Evolutionary conservation across 2,797 vertebrate species (phyloP), one percentile per base, ranked within the genome.

Genomic region (Monodelphis domestica): DNA sequence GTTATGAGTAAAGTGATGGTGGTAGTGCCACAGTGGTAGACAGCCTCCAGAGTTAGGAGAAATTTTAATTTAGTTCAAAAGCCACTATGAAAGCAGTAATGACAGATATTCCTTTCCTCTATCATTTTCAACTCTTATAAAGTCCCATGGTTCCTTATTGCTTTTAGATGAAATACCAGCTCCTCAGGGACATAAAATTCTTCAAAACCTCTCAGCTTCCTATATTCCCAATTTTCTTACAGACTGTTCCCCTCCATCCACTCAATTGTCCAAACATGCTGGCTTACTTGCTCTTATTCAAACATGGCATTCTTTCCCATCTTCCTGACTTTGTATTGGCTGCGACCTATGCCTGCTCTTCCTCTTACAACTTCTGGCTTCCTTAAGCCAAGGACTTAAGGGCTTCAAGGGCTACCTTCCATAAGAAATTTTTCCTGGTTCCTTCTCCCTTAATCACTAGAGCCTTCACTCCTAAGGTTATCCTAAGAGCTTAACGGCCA

Each of bases 11-110:
- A 92, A 92, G 87, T 90, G 90, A 78, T 52, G 28, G 38, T 57
- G 94, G 53, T 70, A 56, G 52, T 93, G 90, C 29, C 38, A 93
- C 30, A 33, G 57, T 70, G 30, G 91, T 63, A 15, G 78, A 93
- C 50, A 92, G 59, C 38, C 92, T 93, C 45, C 53, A 53, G 88
- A 89, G 38, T 9, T 50, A 95, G 53, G 54, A 38, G 88, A 91
- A 38, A 90, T 88, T 87, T 45, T 63, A 95, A 52, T 94, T 90
- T 91, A 96, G 96, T 94, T 94, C 91, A 92, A 94, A 97, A 92
- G 33, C 10, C 95, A 92, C 50, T 0, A 5, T 55, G 63, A 51
- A 88, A 53, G 92, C 45, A 17, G n/a, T 26, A 29, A 28, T 63
- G 91, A 94, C 88, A 87, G n/a, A 45, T 78, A 17, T 2, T 78